A percentile compares a stretch with the other conserved stretches of the same genome.
Conservation (phyloP, 2,888 invertebrate genomes). For the Drosophila nr. perissopoda region DNA sequence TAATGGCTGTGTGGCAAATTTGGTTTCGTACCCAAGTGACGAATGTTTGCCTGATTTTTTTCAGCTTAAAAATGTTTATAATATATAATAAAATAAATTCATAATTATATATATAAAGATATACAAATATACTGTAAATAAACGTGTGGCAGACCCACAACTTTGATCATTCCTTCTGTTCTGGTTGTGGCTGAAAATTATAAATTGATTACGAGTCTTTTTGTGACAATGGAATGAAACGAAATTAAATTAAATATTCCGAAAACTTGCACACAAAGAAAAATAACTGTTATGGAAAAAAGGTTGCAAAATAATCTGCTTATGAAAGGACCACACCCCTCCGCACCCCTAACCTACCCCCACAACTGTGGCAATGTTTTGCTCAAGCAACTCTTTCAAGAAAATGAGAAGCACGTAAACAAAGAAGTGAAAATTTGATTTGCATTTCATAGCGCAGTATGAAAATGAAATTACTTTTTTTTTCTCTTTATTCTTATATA, state of each 20-base stretch:
- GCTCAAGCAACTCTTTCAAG: constrained; percentile 24
- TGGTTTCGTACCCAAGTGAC: background rate
- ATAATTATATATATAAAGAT: background rate
- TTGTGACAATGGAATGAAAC: constrained; percentile 25
- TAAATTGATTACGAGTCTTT: constrained; percentile 12
- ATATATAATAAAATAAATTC: background rate
- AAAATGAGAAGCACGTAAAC: constrained; percentile 54
- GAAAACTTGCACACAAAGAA: constrained; percentile 30
- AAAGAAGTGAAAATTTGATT: constrained; percentile 70
- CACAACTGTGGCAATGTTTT: constrained; percentile 5
- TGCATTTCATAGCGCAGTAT: constrained; percentile 50
- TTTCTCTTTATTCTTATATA: constrained; percentile 8
- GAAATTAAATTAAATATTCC: constrained; percentile 38
- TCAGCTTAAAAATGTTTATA: background rate
- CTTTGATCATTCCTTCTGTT: background rate
- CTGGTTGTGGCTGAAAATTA: constrained; percentile 2
- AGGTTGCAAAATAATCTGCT: constrained; percentile 64
- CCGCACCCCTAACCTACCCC: background rate
- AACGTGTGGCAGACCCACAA: background rate
- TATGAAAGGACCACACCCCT: constrained; percentile 55
- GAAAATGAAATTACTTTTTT: constrained; percentile 59
- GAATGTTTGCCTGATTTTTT: background rate
- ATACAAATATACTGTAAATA: background rate
- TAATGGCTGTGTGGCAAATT: too few species aligned
- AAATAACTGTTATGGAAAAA: constrained; percentile 27